Evolutionary conservation across 1,140 invertebrate genomes (phyloP).

Genomic region (Nasonia longicornis): DNA sequence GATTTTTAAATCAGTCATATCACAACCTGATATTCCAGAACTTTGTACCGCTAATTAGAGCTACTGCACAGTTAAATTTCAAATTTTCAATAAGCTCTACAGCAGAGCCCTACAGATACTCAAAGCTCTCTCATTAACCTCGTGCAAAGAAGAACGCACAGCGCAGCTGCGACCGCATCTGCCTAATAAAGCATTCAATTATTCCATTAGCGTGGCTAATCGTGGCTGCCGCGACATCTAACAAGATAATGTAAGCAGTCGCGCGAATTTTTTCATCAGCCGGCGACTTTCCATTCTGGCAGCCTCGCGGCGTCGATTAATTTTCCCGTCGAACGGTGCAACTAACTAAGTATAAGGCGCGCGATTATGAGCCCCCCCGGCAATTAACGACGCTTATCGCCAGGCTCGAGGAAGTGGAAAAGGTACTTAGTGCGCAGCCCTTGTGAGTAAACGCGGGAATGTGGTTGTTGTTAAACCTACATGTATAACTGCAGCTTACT

Average conservation of each 20-base stretch:
- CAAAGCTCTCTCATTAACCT: background rate
- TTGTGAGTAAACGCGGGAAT: background rate
- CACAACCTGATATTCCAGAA: background rate
- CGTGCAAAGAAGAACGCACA: background rate
- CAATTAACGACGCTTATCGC: background rate
- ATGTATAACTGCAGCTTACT: too few species aligned
- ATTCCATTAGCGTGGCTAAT: slow-evolving; percentile 32
- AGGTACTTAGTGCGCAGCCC: background rate
- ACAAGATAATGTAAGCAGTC: slow-evolving; percentile 28
- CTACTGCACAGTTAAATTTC: background rate
- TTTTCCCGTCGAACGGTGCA: background rate
- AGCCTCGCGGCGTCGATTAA: slow-evolving; percentile 10
- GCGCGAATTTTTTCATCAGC: slow-evolving; percentile 11
- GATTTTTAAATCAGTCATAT: background rate
- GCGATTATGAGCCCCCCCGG: background rate
- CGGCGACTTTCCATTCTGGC: slow-evolving; percentile 13
- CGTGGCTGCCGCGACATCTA: slow-evolving; percentile 15
- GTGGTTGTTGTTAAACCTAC: background rate
- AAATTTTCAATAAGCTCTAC: background rate
- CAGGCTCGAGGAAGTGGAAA: background rate
- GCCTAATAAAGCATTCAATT: slow-evolving; percentile 35
- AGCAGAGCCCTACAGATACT: background rate
- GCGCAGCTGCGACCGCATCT: background rate
- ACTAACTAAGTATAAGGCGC: background rate
- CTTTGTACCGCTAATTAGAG: background rate